Conservation (phyloP, 2,888 invertebrate species). For the Rhamphomyia laevipes region DNA sequence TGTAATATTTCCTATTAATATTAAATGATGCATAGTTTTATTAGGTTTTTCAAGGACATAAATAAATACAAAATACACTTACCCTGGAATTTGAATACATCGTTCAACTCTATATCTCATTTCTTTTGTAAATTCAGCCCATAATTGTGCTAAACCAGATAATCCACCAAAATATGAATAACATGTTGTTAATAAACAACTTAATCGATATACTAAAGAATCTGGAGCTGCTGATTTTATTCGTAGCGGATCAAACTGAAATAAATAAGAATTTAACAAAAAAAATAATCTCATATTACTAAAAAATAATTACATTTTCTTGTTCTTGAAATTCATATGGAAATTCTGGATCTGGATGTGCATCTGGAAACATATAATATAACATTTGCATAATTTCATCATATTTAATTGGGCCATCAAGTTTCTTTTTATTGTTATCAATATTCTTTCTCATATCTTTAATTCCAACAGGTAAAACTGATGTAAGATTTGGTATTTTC, state of each 20-base stretch:
- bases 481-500: conserved; percentile 51
- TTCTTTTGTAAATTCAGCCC: conserved; percentile 88
- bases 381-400: conserved; percentile 64
- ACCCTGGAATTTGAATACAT: conserved; percentile 69
- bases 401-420: conserved; percentile 68
- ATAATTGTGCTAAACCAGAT: conserved; percentile 70
- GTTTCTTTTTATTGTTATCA: conserved; percentile 40
- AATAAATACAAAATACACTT: too few relatives aligned
- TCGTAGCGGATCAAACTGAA: conserved; percentile 43
- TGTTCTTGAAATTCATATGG: conserved; percentile 41
- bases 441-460: conserved; percentile 38
- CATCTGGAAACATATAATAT: conserved; percentile 81
- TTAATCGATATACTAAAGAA: conserved; percentile 70
- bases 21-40: too few relatives aligned
- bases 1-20: too few relatives aligned
- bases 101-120: conserved; percentile 84
- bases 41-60: too few relatives aligned
- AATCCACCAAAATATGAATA: conserved; percentile 64
- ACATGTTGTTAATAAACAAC: conserved; percentile 60
- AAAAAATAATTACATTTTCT: conserved; percentile 35
- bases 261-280: conserved; percentile 14
- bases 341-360: conserved; percentile 50
- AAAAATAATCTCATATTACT: not conserved
- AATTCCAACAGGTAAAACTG: conserved; percentile 31
- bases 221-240: conserved; percentile 66